These are phyloP conservation scores for Ips typographus DNA, from an alignment of 1,140 invertebrate genomes.

Conservation along the genomic window DNA sequence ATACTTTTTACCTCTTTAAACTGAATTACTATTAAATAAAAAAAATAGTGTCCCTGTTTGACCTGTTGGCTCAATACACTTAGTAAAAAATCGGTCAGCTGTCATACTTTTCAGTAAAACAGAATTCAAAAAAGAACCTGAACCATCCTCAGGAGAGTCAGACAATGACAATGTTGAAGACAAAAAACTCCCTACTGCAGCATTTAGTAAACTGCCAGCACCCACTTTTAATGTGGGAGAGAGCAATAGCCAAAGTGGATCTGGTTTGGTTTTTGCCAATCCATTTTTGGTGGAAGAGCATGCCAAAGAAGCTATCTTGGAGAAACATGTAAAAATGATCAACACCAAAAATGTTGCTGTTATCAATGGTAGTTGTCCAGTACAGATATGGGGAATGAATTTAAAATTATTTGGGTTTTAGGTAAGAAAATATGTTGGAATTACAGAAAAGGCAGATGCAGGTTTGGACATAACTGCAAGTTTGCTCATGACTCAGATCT, in stretches of 20 bases:
- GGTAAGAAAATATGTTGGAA: conserved; percentile 89
- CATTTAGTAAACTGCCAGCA: conserved; percentile 50
- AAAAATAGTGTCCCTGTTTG: not conserved
- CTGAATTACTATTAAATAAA: conserved; percentile 6
- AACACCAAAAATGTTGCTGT: conserved; percentile 70
- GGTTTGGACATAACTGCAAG: conserved; percentile 89
- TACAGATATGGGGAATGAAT: not conserved
- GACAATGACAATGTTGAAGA: not conserved
- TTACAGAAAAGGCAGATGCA: conserved; percentile 85
- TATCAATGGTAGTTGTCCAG: conserved; percentile 66
- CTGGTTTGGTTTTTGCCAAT: conserved; percentile 82
- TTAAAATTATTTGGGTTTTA: conserved; percentile 12
- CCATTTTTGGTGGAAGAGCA: conserved; percentile 87
- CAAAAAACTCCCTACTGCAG: not conserved
- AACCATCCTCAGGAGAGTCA: not conserved
- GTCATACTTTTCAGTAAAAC: conserved; percentile 46
- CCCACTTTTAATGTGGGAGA: conserved; percentile 55
- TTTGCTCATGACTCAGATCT: conserved; percentile 90
- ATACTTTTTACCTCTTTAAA: too few relatives aligned
- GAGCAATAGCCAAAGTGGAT: conserved; percentile 30
- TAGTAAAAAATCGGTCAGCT: conserved; percentile 47
- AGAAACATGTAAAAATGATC: conserved; percentile 94
- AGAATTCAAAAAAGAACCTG: conserved; percentile 39
- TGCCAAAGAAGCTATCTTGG: conserved; percentile 81
- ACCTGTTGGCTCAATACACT: conserved; percentile 22